phyloP scores from a whole-genome alignment of 2,888 invertebrate species.

The Slavum lentiscoides region DNA sequence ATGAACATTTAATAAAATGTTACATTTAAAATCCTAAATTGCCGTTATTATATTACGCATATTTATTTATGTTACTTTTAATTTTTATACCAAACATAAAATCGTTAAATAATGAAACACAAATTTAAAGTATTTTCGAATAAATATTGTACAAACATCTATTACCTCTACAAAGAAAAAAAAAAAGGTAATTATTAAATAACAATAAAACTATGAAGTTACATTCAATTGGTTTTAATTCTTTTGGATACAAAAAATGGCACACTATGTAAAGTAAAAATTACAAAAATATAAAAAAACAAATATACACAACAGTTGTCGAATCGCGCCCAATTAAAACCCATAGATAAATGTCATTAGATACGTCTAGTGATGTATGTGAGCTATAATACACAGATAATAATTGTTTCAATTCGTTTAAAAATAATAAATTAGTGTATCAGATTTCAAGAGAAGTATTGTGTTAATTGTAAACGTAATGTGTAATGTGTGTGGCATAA shows the following conservation, averaged over 20 bases:
- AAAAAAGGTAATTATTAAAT: neutral
- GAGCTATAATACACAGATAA: too few species aligned
- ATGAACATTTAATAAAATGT: slow-evolving; percentile 47
- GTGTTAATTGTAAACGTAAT: too few species aligned
- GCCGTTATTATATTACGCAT: neutral
- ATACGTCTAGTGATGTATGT: neutral
- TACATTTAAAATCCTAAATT: slow-evolving; percentile 18
- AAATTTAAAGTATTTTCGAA: too few species aligned
- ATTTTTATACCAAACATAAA: neutral
- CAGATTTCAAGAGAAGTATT: too few species aligned
- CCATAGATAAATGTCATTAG: neutral
- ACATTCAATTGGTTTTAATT: neutral
- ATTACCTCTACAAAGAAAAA: neutral
- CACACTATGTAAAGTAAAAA: neutral
- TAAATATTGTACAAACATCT: neutral
- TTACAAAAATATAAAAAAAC: neutral
- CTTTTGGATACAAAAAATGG: neutral
- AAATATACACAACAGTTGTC: neutral
- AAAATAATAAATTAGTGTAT: too few species aligned
- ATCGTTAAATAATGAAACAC: neutral
- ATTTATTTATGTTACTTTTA: neutral
- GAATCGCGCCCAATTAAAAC: neutral
- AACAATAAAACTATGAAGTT: too few species aligned
- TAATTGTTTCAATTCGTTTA: too few species aligned
- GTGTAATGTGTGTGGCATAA: too few species aligned